Percentiles rank a stretch among this genome's conserved stretches.
Evolutionary conservation across 2,888 invertebrate species (phyloP).

Genomic region (Mantis religiosa): DNA sequence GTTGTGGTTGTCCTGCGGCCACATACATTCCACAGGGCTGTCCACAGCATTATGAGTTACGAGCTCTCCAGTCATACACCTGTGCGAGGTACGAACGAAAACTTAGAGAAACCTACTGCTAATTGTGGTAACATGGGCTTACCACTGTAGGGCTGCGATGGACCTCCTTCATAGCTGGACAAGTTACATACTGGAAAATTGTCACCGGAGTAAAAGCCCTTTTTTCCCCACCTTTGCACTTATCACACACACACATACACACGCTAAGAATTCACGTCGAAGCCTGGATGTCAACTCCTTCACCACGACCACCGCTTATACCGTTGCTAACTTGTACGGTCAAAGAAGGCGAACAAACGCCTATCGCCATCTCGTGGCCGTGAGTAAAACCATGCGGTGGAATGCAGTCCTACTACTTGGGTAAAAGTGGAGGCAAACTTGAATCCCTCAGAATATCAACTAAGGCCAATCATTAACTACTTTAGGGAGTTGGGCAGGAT

Average conservation of each 20-base stretch:
- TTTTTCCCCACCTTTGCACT: not conserved
- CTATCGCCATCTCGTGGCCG: constrained; percentile 2
- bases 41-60: constrained; percentile 11
- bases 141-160: not conserved
- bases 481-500: not conserved
- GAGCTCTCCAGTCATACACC: not conserved
- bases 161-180: not conserved
- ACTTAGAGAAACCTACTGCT: not conserved
- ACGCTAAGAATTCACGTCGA: not conserved
- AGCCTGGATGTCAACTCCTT: constrained; percentile 3
- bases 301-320: not conserved
- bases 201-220: not conserved
- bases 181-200: not conserved
- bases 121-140: not conserved
- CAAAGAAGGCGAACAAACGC: not conserved
- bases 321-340: not conserved
- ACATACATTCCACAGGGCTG: constrained; percentile 28
- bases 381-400: not conserved
- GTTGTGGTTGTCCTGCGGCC: constrained; percentile 25
- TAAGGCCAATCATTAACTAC: not conserved
- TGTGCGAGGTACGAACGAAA: not conserved
- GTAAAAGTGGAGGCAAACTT: not conserved
- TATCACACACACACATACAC: not conserved
- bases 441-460: not conserved
- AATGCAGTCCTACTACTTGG: not conserved